Evolutionary conservation across 1,140 invertebrate genomes (phyloP), one percentile per base, ranked within the genome.

Genomic region (Brachionus paranguensis): DNA sequence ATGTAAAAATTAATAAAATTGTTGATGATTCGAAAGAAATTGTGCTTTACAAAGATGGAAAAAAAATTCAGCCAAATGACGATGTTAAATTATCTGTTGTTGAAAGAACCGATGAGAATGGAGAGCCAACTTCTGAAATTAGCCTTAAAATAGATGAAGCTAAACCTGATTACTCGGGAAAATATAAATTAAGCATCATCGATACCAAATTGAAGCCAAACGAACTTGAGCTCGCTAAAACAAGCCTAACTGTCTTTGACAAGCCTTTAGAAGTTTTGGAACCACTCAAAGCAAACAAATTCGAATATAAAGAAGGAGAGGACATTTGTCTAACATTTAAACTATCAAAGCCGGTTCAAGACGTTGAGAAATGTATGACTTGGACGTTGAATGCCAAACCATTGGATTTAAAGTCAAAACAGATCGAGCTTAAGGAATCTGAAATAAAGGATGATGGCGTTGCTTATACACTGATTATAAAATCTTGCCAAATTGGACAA

Each of bases 261-360:
- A 64, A 29, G 29, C 41, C 76, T 47, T 20, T 79, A 5, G 76
- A 79, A 27, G 76, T 53, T 37, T 79, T 79, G 14, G 76, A 79
- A 79, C 50, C 27, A 17, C 47, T 79, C 1, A 64, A 33, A 53
- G 43, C 78, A 2, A 41, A 37, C 20, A 55, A 79, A 79, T 27
- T 53, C n/a, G 78, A 79, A 79, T 79, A 79, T 27, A 64, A 79
- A 55, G 50, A 55, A 55, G 78, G 47, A 17, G 14, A 53, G 12
- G 43, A 47, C 5, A 47, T 47, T 12, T 47, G 45, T n/a, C 45
- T 47, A 3, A 12, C 45, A 47, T 47, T 47, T 47, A 47, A 47
- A 47, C 45, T 47, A 47, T 47, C 45, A 11, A 72, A 72, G 20
- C 37, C 37, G 6, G 6, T 37, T 37, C 10, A 37, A 68, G 64